Evolutionary conservation across 2,888 invertebrate species (phyloP).

Genomic region (Deilephila elpenor): DNA sequence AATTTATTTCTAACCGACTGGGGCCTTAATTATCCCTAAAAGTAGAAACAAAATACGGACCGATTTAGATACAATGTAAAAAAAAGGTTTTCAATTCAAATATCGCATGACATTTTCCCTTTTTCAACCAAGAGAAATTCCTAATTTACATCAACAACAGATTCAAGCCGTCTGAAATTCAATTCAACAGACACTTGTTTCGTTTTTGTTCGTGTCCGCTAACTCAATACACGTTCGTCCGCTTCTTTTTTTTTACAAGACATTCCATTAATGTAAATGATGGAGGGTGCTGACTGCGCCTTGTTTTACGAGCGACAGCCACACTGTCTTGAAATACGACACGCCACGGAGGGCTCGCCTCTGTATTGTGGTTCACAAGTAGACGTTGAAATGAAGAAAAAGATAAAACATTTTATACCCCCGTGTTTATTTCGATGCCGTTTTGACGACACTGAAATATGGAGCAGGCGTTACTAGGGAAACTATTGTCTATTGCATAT

Average conservation of each 20-base stretch:
- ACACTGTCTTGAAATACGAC: conserved; percentile 71
- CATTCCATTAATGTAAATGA: conserved; percentile 57
- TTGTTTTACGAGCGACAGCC: conserved; percentile 68
- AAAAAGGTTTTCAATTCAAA: not conserved
- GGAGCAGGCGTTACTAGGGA: conserved; percentile 32
- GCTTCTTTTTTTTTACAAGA: conserved; percentile 47
- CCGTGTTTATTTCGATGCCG: conserved; percentile 72
- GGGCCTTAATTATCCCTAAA: too few species aligned
- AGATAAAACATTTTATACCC: conserved; percentile 77
- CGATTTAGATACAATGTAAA: not conserved
- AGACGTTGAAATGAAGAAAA: conserved; percentile 46
- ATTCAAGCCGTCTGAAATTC: conserved; percentile 30
- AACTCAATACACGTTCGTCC: conserved; percentile 19
- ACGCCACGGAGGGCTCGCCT: conserved; percentile 7
- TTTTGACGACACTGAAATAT: conserved; percentile 58
- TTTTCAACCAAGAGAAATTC: not conserved
- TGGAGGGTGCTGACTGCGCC: conserved; percentile 59
- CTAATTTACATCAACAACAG: conserved; percentile 10
- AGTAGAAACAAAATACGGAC: too few species aligned
- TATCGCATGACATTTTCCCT: not conserved
- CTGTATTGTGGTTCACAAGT: conserved; percentile 16
- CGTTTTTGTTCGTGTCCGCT: conserved; percentile 35
- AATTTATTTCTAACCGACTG: not conserved
- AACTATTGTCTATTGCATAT: conserved; percentile 24
- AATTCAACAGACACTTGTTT: conserved; percentile 29